Evolutionary conservation across 2,797 vertebrate genomes (phyloP).

Genomic region (Enteromius viviparus): DNA sequence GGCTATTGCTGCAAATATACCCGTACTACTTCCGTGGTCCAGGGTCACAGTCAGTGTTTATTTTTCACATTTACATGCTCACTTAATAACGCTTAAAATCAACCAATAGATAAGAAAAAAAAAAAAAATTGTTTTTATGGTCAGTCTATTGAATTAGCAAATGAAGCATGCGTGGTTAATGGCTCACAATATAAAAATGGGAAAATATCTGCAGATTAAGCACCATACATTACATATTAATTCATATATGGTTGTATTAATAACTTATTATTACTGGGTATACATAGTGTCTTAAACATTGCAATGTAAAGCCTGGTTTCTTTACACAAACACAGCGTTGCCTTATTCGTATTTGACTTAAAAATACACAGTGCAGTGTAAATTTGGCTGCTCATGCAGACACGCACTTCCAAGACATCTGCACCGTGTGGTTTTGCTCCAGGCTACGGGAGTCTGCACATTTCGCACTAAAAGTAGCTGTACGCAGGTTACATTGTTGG

Average conservation of each 20-base stretch:
- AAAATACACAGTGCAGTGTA: not conserved
- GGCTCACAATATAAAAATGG: not conserved
- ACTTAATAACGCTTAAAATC: not conserved
- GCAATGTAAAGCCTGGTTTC: not conserved
- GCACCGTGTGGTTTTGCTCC: conserved; percentile 31
- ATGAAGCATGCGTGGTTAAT: not conserved
- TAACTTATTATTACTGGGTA: not conserved
- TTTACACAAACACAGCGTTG: not conserved
- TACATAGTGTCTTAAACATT: not conserved
- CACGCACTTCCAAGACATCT: conserved; percentile 30
- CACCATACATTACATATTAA: not conserved
- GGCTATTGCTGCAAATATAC: not conserved
- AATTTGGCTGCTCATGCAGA: not conserved
- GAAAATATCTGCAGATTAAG: not conserved
- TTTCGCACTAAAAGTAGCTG: conserved; percentile 50
- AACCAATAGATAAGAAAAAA: not conserved
- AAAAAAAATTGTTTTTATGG: not conserved
- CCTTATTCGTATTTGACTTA: not conserved
- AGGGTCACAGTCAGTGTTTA: not conserved
- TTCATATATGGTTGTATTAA: not conserved
- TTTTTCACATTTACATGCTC: not conserved
- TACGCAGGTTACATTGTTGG: conserved; percentile 64
- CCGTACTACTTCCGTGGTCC: not conserved
- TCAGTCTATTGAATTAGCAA: not conserved
- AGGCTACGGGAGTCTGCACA: conserved; percentile 37